These are phyloP conservation scores for Nineta flava DNA, from an alignment of 2,888 invertebrate species.

Conservation along the genomic window DNA sequence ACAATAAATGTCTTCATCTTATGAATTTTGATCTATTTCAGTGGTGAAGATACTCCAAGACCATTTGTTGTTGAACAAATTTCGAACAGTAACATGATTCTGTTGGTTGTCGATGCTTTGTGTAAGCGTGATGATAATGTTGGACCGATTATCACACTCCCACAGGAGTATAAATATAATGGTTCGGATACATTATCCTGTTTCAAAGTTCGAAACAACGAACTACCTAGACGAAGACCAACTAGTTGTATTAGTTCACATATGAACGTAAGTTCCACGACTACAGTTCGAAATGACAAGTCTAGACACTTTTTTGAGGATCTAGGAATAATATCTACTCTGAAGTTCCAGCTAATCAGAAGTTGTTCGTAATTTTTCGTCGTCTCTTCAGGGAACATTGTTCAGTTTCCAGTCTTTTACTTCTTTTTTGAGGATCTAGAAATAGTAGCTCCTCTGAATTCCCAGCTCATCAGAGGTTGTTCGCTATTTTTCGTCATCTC, in stretches of 20 bases:
- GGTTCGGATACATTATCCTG: slow-evolving; percentile 14
- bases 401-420: too few species aligned
- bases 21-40: background rate
- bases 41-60: slow-evolving; percentile 19
- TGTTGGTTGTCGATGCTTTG: slow-evolving; percentile 55
- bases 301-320: background rate
- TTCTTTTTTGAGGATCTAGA: too few species aligned
- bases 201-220: slow-evolving; percentile 23
- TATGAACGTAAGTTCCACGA: slow-evolving; percentile 53
- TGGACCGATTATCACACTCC: slow-evolving; percentile 19
- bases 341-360: too few species aligned
- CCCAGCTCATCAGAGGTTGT: too few species aligned
- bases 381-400: too few species aligned
- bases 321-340: background rate
- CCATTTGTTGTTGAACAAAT: slow-evolving; percentile 61
- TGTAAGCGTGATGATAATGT: slow-evolving; percentile 28
- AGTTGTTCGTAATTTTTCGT: background rate
- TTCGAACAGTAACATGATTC: slow-evolving; percentile 59
- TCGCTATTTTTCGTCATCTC: too few species aligned
- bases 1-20: too few species aligned
- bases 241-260: slow-evolving; percentile 61
- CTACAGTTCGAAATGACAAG: background rate
- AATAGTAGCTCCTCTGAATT: too few species aligned
- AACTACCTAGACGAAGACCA: slow-evolving; percentile 49
- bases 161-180: slow-evolving; percentile 22